Base-by-base conservation (phyloP, 1,140 invertebrate genomes). In the Oreohelix idahoensis region DNA sequence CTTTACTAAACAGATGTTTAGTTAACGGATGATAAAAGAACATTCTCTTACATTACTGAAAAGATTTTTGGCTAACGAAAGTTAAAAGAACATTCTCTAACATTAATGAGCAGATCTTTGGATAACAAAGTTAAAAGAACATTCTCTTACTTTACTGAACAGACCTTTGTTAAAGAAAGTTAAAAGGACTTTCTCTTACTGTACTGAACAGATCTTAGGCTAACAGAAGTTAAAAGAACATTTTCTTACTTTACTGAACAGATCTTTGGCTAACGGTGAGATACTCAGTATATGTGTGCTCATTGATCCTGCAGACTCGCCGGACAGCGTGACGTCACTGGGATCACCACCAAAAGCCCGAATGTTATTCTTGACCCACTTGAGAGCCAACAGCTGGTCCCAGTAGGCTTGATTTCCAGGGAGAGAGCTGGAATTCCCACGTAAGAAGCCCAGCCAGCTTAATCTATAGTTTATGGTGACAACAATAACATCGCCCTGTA, bases 341-440 rank as follows among this genome's bases (percentile, higher is more conserved):
- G 81, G 73, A 58, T 91, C 81, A 17, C 89, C 90, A 15, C 87
- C 88, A 81, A 91, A 91, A 36, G 53, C 81, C 63, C 69, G 83
- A 51, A 91, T 89, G 83, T 91, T 89, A 63, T 86, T 76, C 35
- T 88, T 84, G 35, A 90, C 81, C 97, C 97, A 98, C 84, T 96
- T 94, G 83, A 99, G 95, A 0, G 97, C 98, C 89, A 98, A 86
- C 0, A 96, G 95, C 93, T 98, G 97, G 93, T 99, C 98, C 95
- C 96, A 92, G 39, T 95, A 88, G 35, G 94, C 94, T 85, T 91
- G 90, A 85, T 95, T 95, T 29, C 94, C 94, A 23, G 91, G 89
- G 8, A 79, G 23, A n/a, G 69, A 58, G 10, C 78, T 66, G 51
- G 85, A 75, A 0, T 84, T 85, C 23, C 82, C 81, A 38, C 81